Base-by-base conservation (phyloP, 2,888 invertebrate genomes). In the Tachina grossa region DNA sequence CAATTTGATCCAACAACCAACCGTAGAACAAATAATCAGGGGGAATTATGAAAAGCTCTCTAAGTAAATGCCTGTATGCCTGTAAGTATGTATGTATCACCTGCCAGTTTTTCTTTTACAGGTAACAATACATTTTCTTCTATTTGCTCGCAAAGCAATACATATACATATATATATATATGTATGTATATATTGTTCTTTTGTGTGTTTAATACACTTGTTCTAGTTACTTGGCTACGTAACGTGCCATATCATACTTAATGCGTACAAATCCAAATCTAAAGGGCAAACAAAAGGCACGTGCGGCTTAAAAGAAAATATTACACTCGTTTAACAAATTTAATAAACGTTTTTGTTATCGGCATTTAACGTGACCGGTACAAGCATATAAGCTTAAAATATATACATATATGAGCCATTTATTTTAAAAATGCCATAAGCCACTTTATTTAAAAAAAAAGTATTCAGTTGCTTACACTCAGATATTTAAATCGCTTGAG, bases 151-250 rank as follows among this genome's bases (percentile, higher is more conserved):
- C 31, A 31, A 31, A 6, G 6, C 43, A 43, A 9, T 9, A 69
- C 9, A 68, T 8, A 53, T 9, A 41, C n/a, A 19, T 4, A 31
- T 4, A 31, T 16, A 22, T 31, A 31, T 31, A 31, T 6, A 0
- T 51, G 6, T 51, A 11, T 14, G 9, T 43, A 8, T n/a, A n/a
- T n/a, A n/a, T n/a, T n/a, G n/a, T 13, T 13, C 10, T 51, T 74
- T 57, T 13, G n/a, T 39, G 39, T 41, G 2, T 65, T 53, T 65
- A 16, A 57, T 59, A 59, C 49, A 49, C 14, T 59, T 77, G 61
- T 71, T 66, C 45, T 71, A 71, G 69, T 31, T 59, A 63, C 51
- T 69, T 78, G 53, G 45, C 9, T 79, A 45, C 16, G 31, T 71
- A 71, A 79, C 45, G 53, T 19, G 51, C 51, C 78, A 78, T 61